Percentiles rank a stretch among this genome's conserved stretches.
Evolutionary conservation across 2,888 invertebrate genomes (phyloP).

Genomic region (Tridacna crocea): DNA sequence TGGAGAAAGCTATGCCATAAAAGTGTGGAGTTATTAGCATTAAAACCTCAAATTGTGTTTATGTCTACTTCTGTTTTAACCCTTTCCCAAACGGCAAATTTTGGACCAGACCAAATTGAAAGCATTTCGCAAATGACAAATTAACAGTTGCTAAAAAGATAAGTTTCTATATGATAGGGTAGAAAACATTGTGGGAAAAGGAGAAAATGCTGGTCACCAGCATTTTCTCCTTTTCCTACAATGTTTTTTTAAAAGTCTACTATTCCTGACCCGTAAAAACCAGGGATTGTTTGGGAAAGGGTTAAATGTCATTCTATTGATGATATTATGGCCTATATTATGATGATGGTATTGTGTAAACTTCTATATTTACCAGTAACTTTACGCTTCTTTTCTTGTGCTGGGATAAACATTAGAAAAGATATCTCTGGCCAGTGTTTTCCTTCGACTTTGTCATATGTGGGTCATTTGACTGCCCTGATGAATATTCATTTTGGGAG

Average conservation of each 20-base stretch:
- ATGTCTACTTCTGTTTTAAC: background rate
- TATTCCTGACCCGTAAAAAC: background rate
- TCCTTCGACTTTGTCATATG: too few relatives aligned
- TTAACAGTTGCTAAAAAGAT: too few relatives aligned
- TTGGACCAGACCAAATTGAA: background rate
- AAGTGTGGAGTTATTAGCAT: too few relatives aligned
- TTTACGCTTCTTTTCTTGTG: too few relatives aligned
- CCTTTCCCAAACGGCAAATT: background rate
- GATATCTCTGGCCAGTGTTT: too few relatives aligned
- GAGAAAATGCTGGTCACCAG: background rate
- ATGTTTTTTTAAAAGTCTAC: background rate
- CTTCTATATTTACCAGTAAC: too few relatives aligned
- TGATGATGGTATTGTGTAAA: too few relatives aligned
- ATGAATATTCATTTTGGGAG: too few relatives aligned
- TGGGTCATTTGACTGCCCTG: too few relatives aligned
- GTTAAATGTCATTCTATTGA: background rate
- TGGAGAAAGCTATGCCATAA: too few relatives aligned
- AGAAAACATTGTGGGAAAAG: background rate
- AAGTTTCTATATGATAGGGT: background rate
- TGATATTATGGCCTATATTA: background rate
- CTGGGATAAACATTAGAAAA: too few relatives aligned
- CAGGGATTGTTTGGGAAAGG: background rate
- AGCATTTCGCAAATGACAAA: background rate
- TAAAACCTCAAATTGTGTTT: too few relatives aligned
- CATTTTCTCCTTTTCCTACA: constrained; percentile 1